Evolutionary conservation across 2,888 invertebrate genomes (phyloP), one percentile per base, ranked within the genome.

Genomic region (Buathra laborator): DNA sequence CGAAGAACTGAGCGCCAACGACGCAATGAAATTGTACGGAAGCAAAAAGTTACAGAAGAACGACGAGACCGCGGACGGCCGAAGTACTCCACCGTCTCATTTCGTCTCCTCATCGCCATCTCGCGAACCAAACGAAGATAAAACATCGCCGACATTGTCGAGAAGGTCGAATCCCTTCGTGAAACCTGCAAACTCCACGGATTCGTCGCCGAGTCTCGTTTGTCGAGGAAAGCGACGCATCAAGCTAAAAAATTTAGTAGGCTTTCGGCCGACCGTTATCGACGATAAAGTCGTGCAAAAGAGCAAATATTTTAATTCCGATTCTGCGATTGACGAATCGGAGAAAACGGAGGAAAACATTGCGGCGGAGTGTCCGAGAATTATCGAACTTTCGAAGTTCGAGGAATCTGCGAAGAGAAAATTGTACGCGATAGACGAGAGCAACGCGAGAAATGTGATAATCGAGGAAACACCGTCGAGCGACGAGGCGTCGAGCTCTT

Each of bases 161-260:
- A 82, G 80, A 59, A 86, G 80, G 48, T 75, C 84, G n/a, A 91
- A 91, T 88, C 56, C 56, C 56, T 56, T 56, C 24, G 56, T 24
- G 16, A 56, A 56, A 24, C 24, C 56, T 3, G 56, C 19, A 56
- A 56, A 24, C 24, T 16, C 32, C 62, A 29, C 32, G n/a, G 32
- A 62, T 14, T 91, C 92, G 29, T 94, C 94, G 12, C 94, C 94
- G 10, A 93, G 89, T 87, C 86, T 93, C 59, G 68, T 93, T 56
- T 86, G 71, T 9, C 88, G 87, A 24, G 88, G 87, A n/a, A 90
- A 89, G 78, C 90, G 87, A 80, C 89, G 89, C n/a, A 75, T 89
- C 68, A 89, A 87, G 19, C 80, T 89, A 9, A 89, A 87, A 56
- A 89, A 87, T 80, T 80, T 88, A 37, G 86, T 84, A 37, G 89